Conservation (phyloP, 92 coral and sea anemone genomes). For the Muricea muricata region DNA sequence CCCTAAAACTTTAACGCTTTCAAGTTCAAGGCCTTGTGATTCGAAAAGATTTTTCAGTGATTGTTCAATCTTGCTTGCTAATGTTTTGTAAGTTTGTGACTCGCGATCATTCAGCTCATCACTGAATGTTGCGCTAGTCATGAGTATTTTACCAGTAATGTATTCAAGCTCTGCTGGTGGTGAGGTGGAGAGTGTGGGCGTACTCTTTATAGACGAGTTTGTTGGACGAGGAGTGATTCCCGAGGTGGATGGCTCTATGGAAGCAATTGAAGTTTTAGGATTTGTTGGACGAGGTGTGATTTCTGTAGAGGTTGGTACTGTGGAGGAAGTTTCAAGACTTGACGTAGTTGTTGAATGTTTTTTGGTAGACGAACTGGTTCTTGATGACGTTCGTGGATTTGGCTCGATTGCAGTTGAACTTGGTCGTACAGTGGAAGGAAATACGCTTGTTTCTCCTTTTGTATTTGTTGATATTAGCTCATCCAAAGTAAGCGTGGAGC, state of each 20-base stretch:
- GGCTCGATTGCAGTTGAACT: neutral
- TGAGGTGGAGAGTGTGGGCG: neutral
- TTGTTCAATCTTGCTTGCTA: neutral
- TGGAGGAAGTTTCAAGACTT: neutral
- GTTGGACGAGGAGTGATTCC: neutral
- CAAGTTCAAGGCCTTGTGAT: neutral
- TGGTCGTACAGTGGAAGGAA: neutral
- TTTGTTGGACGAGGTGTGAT: neutral
- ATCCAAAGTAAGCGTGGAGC: neutral
- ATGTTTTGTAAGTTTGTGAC: neutral
- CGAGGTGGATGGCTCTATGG: neutral
- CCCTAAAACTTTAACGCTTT: neutral
- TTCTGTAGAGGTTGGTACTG: neutral
- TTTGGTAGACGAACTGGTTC: no score
- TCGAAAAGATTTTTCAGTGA: neutral
- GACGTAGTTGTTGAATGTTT: neutral
- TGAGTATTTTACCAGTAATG: conserved; percentile 7
- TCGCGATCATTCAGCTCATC: neutral
- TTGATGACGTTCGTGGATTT: neutral
- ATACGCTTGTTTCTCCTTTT: neutral
- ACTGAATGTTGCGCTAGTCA: neutral
- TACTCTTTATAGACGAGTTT: neutral
- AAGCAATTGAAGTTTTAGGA: neutral
- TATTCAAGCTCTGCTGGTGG: neutral
- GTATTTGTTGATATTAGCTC: neutral